Base-by-base conservation (phyloP, 2,888 invertebrate genomes). In the Latrodectus hesperus region DNA sequence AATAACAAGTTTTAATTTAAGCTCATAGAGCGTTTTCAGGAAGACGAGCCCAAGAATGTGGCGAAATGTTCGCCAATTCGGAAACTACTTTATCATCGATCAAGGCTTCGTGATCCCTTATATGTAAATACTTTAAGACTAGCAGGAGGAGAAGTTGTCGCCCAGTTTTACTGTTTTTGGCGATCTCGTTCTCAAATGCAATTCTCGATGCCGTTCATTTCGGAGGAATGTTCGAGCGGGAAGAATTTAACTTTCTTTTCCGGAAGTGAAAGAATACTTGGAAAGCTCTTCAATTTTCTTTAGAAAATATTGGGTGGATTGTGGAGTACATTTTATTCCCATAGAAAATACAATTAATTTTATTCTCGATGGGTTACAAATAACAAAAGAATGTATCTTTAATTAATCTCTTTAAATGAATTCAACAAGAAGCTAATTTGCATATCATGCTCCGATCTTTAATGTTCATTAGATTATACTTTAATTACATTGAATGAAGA, bases 1-100 rank as follows among this genome's bases (percentile, higher is more conserved):
- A 82, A 82, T 82, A 82, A 82, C 82, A 82, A 82, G 82, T 82
- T 75, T 82, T 82, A 82, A 82, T 82, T 82, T 82, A 82, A 82
- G 74, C 75, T 82, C 82, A 74, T 52, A 67, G 17, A 67, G 49
- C 68, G 60, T 60, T 60, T 60, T 60, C 60, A 12, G n/a, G 60
- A 60, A 38, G 38, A 38, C 38, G 60, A 64, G 22, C 65, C 14
- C 65, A 12, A 53, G 82, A 68, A 82, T 82, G 82, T 75, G 82
- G 82, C 51, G 82, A 70, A 82, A 75, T 82, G 70, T 74, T 82
- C 75, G 11, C 75, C 68, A 55, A 75, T 82, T 82, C 55, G 82
- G 53, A 67, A 82, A 82, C 82, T 82, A 67, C 75, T 75, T 75
- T 82, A 75, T 82, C 82, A 82, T 82, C 82, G 82, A 82, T 82